A percentile compares a stretch with the other conserved stretches of the same genome.
phyloP scores from a whole-genome alignment of 2,888 invertebrate species.

The Agrochola lychnidis region DNA sequence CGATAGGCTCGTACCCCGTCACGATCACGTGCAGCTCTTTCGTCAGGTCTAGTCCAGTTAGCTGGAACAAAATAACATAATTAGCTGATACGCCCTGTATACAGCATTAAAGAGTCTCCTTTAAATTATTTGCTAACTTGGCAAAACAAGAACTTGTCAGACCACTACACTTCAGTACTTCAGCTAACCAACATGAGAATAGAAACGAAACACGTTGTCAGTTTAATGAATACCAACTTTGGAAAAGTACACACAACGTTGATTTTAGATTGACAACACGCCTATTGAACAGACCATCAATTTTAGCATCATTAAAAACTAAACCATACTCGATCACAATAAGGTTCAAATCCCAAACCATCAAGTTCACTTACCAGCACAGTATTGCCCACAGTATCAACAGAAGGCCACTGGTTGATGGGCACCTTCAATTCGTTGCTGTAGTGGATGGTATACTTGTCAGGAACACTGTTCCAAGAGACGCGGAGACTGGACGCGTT shows the following conservation, averaged over 20 bases:
- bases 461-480: constrained; percentile 76
- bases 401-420: constrained; percentile 83
- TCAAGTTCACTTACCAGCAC: constrained; percentile 73
- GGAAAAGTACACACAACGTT: rapidly evolving
- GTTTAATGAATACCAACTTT: neutral
- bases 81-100: neutral
- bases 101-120: neutral
- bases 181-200: neutral
- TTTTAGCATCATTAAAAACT: neutral
- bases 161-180: neutral
- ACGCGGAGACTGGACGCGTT: constrained; percentile 75
- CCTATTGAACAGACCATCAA: neutral
- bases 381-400: constrained; percentile 76
- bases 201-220: neutral
- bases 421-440: constrained; percentile 81
- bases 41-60: constrained; percentile 65
- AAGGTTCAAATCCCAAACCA: neutral
- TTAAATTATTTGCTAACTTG: neutral
- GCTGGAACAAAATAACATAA: constrained; percentile 53
- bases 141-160: neutral
- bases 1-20: constrained; percentile 72
- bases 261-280: neutral
- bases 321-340: neutral
- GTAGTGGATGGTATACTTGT: constrained; percentile 88
- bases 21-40: constrained; percentile 74